A percentile compares a stretch with the other conserved stretches of the same genome.
These are phyloP conservation scores for Gonocerus acuteangulatus DNA, from an alignment of 2,888 invertebrate genomes.

Conservation along the genomic window DNA sequence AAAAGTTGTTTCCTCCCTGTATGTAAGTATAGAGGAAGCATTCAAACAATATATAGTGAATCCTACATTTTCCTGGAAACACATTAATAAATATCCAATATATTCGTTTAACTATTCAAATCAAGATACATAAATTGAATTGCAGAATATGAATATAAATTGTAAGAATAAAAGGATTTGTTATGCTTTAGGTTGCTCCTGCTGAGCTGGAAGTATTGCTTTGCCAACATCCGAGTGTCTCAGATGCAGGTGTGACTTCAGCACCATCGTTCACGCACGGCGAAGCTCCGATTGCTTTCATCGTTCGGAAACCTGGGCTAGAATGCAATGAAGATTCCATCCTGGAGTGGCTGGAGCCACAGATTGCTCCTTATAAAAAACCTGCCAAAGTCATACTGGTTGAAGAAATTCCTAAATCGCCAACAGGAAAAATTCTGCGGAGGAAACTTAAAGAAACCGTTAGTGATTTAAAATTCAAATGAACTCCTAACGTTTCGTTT, in stretches of 20 bases:
- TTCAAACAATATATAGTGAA: too few species aligned
- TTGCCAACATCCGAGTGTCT: conserved; percentile 49
- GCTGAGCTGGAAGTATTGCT: conserved; percentile 29
- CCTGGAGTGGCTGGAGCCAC: conserved; percentile 7
- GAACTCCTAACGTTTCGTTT: background rate
- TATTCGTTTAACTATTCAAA: too few species aligned
- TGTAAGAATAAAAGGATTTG: too few species aligned
- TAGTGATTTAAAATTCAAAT: too few species aligned
- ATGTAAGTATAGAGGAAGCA: too few species aligned
- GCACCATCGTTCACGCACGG: conserved; percentile 60
- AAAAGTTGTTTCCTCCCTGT: too few species aligned
- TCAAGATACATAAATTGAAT: too few species aligned
- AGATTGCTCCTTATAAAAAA: conserved; percentile 30
- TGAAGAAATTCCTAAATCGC: conserved; percentile 30
- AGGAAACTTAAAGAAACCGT: conserved; percentile 28
- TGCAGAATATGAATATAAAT: too few species aligned
- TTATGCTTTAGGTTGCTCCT: conserved; percentile 27
- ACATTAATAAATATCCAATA: too few species aligned
- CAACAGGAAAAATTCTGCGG: conserved; percentile 33
- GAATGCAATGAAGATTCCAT: conserved; percentile 9
- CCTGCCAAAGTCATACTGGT: conserved; percentile 27
- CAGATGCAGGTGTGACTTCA: conserved; percentile 73
- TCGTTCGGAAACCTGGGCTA: conserved; percentile 53
- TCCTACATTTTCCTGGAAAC: too few species aligned
- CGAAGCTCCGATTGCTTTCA: conserved; percentile 66